Percentiles rank a stretch among this genome's conserved stretches.
Evolutionary conservation across 1,140 invertebrate genomes (phyloP).

Genomic region (Paralvinella palmiformis): DNA sequence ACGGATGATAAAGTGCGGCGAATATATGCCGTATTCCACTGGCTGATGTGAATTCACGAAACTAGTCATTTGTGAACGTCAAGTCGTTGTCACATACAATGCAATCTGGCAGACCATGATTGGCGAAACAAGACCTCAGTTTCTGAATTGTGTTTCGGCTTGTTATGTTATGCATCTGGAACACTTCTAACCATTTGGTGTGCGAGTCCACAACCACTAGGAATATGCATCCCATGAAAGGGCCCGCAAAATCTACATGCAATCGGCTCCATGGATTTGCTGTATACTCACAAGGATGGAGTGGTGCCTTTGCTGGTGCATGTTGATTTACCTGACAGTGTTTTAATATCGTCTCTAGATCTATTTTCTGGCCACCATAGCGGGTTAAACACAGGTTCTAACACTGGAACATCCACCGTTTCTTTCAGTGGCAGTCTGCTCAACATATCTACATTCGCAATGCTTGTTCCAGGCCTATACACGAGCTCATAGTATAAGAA

Average conservation of each 20-base stretch:
- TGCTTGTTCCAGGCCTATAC: constrained; percentile 13
- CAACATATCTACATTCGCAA: constrained; percentile 5
- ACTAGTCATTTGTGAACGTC: constrained; percentile 44
- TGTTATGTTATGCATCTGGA: constrained; percentile 4
- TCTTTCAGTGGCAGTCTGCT: constrained; percentile 5
- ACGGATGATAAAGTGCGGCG: too few relatives aligned
- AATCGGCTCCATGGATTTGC: constrained; percentile 34
- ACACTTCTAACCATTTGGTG: constrained; percentile 43
- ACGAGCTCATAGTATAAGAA: constrained; percentile 22
- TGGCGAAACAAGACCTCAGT: constrained; percentile 29
- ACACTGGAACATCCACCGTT: not conserved
- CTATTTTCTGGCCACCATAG: constrained; percentile 7
- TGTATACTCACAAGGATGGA: constrained; percentile 40
- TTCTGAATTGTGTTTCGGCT: not conserved
- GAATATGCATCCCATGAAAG: constrained; percentile 40
- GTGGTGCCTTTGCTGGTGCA: constrained; percentile 22
- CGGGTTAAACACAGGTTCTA: constrained; percentile 14
- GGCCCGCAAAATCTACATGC: constrained; percentile 46
- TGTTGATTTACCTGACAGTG: constrained; percentile 16
- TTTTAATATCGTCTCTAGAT: not conserved
- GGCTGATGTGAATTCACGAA: too few relatives aligned
- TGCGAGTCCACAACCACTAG: constrained; percentile 51
- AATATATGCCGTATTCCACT: too few relatives aligned
- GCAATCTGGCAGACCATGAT: constrained; percentile 43
- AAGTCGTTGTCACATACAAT: constrained; percentile 50